Evolutionary conservation across 2,888 invertebrate species (phyloP).

Genomic region (Linyphia triangularis): DNA sequence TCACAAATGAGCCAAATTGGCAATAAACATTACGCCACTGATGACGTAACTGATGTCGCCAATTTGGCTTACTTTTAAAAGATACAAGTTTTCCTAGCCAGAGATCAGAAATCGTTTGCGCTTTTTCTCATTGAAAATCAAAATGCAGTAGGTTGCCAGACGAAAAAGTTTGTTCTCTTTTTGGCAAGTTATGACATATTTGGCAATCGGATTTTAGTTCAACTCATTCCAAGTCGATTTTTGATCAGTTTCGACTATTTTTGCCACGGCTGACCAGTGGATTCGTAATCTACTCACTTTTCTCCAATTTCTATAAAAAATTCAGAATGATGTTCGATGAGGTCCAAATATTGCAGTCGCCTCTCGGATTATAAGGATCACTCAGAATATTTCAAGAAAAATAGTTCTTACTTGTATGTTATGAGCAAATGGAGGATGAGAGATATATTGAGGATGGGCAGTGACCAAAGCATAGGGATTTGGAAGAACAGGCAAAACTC

Average conservation of each 20-base stretch:
- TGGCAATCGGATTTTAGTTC: too few relatives aligned
- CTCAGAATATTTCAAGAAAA: not conserved
- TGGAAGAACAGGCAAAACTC: slow-evolving; percentile 28
- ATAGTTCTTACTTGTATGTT: slow-evolving; percentile 16
- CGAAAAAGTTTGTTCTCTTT: too few relatives aligned
- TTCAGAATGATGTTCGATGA: not conserved
- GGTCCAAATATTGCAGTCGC: not conserved
- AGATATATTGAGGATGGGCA: slow-evolving; percentile 12
- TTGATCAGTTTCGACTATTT: not conserved
- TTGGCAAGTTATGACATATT: too few relatives aligned
- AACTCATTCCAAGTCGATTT: too few relatives aligned
- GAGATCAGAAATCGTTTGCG: too few relatives aligned
- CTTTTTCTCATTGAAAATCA: too few relatives aligned
- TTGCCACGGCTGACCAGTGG: not conserved
- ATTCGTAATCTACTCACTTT: not conserved
- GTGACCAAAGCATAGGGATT: slow-evolving; percentile 53
- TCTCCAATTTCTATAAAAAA: not conserved
- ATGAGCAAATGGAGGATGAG: slow-evolving; percentile 42
- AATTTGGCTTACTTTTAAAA: too few relatives aligned
- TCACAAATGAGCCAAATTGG: too few relatives aligned
- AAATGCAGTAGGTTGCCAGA: too few relatives aligned
- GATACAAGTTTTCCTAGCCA: too few relatives aligned
- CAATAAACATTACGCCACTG: too few relatives aligned
- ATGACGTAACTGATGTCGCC: too few relatives aligned
- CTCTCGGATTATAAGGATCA: not conserved